A percentile compares a stretch with the other conserved stretches of the same genome.
phyloP scores from a whole-genome alignment of 2,797 vertebrate species.

The Peromyscus melanophrys region DNA sequence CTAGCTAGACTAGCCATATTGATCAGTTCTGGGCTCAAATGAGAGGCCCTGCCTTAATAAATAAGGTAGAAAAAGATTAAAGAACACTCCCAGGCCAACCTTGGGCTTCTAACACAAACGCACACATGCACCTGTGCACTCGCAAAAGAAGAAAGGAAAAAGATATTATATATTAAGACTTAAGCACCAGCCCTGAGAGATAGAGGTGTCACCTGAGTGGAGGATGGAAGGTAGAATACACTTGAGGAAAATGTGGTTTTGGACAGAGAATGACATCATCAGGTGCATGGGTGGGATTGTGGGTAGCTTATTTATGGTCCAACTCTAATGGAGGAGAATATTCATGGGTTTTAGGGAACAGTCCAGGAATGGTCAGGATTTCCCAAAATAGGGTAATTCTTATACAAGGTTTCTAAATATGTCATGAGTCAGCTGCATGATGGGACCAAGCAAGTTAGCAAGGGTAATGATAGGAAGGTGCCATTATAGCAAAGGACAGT shows the following conservation, averaged over 20 bases:
- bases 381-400: not conserved
- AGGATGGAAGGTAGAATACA: not conserved
- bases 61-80: not conserved
- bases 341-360: not conserved
- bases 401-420: not conserved
- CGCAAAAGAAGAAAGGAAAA: not conserved
- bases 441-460: not conserved
- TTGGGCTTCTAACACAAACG: not conserved
- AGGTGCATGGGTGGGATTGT: not conserved
- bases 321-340: not conserved
- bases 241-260: not conserved
- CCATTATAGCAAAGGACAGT: not conserved
- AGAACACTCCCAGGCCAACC: not conserved
- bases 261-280: not conserved
- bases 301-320: not conserved
- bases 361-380: not conserved
- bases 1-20: not conserved
- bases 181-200: not conserved
- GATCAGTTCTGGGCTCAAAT: not conserved
- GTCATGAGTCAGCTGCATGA: not conserved
- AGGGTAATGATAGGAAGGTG: not conserved
- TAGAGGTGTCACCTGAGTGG: not conserved
- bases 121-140: not conserved
- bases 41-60: not conserved
- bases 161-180: not conserved